phyloP scores from a whole-genome alignment of 2,797 vertebrate genomes.

The Anomalospiza imberbis region DNA sequence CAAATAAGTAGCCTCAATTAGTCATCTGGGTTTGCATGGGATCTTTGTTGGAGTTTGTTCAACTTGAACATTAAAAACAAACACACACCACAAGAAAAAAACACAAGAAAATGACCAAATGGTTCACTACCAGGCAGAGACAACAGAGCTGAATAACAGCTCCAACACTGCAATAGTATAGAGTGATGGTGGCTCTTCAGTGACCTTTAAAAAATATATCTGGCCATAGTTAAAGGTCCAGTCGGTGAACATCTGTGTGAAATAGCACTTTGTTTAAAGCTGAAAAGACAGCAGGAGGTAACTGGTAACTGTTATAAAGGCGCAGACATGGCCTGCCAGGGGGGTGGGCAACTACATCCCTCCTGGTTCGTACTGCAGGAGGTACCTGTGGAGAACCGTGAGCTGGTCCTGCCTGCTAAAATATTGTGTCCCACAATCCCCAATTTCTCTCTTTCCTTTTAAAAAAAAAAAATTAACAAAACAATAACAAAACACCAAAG shows the following conservation, averaged over 20 bases:
- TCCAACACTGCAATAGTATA: neutral
- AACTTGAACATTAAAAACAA: neutral
- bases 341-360: rapidly evolving
- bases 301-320: neutral
- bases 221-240: neutral
- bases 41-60: neutral
- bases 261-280: neutral
- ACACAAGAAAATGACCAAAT: neutral
- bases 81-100: neutral
- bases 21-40: neutral
- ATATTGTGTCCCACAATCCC: rapidly evolving
- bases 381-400: rapidly evolving
- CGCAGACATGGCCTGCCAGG: neutral
- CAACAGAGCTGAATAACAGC: neutral
- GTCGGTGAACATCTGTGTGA: neutral
- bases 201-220: neutral
- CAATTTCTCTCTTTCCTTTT: rapidly evolving
- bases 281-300: neutral
- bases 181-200: neutral
- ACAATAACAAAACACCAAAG: neutral
- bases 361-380: neutral
- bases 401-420: neutral
- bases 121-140: neutral
- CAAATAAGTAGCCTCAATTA: neutral
- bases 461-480: neutral